Base-by-base conservation (phyloP, 2,888 invertebrate species). In the Noctua janthina region DNA sequence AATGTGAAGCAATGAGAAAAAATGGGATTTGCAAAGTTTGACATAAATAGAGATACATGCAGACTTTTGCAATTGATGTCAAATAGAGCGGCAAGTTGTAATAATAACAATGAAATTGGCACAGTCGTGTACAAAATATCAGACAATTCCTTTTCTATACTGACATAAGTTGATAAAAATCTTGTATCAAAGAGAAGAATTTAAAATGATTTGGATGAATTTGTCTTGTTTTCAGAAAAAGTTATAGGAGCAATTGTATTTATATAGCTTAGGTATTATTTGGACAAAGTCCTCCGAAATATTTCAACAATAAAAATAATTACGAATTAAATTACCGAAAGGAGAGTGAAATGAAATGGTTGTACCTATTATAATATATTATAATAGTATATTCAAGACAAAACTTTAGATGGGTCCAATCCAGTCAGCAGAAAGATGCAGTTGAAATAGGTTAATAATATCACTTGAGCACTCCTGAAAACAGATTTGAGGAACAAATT, bases 71-170 rank as follows among this genome's bases (percentile, higher is more conserved):
- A 71, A 76, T 51, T 2, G 13, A 74, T 74, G 35, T 17, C 49
- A 56, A 86, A 82, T 74, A 64, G 84, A 86, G 82, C 77, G 82
- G 13, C 4, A 66, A 66, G n/a, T n/a, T 39, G 39, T 71, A 3
- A 71, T 54, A 54, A n/a, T 62, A 66, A 43, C 66, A 68, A 17
- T 29, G 46, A 20, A 51, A 68, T n/a, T 54, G 23, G 20, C 46
- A 2, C 29, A 66, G 46, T 66, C 56, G 6, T 29, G 51, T 35
- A 73, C 76, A 54, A 72, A 66, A 39, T 70, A 13, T 5, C 35
- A 64, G 17, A 68, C 67, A 49, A 68, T 68, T n/a, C n/a, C 23
- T 79, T 84, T 79, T 64, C 49, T 59, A 51, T 78, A 4, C 11
- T 78, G 51, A 29, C 20, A 29, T 62, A 39, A 54, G 23, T 1